Percentiles rank a stretch among this genome's conserved stretches.
These are phyloP conservation scores for Caenorhabditis becei DNA, from an alignment of 2,888 invertebrate genomes.

Conservation along the genomic window DNA sequence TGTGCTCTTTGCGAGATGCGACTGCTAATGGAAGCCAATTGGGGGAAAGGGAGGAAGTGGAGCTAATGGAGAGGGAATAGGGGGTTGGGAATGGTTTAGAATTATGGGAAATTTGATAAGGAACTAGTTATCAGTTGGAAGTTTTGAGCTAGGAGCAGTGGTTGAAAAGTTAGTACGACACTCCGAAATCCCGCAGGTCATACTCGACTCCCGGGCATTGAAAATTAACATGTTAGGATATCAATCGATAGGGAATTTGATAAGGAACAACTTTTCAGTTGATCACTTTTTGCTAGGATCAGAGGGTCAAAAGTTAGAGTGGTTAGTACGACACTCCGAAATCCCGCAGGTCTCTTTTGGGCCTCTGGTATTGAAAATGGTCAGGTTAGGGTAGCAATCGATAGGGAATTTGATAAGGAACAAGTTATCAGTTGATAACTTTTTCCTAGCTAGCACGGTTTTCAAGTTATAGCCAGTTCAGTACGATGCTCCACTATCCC, in stretches of 20 bases:
- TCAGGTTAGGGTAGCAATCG: too few relatives aligned
- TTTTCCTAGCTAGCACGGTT: too few relatives aligned
- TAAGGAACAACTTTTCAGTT: not conserved
- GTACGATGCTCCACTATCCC: too few relatives aligned
- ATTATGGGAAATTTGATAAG: not conserved
- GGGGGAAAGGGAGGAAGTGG: not conserved
- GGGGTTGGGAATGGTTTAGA: not conserved
- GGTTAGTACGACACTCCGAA: not conserved
- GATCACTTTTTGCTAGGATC: not conserved
- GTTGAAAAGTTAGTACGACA: not conserved
- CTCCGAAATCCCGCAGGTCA: too few relatives aligned
- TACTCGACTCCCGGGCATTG: too few relatives aligned
- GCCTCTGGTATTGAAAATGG: too few relatives aligned
- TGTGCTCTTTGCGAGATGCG: not conserved
- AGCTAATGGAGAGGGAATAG: not conserved
- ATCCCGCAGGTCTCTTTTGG: too few relatives aligned
- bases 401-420: too few relatives aligned
- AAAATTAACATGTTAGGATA: not conserved
- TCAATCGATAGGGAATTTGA: not conserved
- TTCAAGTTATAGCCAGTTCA: too few relatives aligned
- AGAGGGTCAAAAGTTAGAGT: not conserved
- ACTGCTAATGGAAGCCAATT: conserved; percentile 6
- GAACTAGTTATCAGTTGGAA: not conserved
- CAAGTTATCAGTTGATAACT: too few relatives aligned
- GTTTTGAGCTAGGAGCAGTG: not conserved